Conservation (phyloP, 92 coral and sea anemone species). For the Nematostella vectensis region DNA sequence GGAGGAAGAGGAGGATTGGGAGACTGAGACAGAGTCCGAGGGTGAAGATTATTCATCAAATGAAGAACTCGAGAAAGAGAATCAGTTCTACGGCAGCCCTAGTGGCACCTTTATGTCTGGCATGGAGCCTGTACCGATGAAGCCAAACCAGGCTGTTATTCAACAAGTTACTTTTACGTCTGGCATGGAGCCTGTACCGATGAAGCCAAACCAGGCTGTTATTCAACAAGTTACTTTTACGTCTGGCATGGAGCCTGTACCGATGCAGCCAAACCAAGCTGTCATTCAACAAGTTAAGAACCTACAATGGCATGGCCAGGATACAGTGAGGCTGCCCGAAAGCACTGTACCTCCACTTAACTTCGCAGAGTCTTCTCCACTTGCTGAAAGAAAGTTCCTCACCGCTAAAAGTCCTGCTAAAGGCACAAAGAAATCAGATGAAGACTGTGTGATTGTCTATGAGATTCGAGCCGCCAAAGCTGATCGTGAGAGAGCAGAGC, state of each 20-base stretch:
- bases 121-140: constrained; percentile 7
- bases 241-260: constrained; percentile 9
- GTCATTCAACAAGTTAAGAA: not conserved
- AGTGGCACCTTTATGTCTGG: constrained; percentile 5
- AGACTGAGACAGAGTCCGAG: constrained; percentile 31
- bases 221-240: constrained; percentile 1
- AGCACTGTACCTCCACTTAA: constrained; percentile 10
- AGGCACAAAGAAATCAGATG: constrained; percentile 43
- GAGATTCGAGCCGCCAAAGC: constrained; percentile 55
- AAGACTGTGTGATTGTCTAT: constrained; percentile 62
- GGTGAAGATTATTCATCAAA: constrained; percentile 20
- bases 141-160: constrained; percentile 5
- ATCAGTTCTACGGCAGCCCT: not conserved
- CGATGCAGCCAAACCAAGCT: constrained; percentile 4
- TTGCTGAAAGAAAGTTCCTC: constrained; percentile 46
- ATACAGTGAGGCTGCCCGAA: constrained; percentile 18
- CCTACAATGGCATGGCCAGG: no score
- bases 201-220: constrained; percentile 4
- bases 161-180: constrained; percentile 2
- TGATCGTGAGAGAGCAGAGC: constrained; percentile 73
- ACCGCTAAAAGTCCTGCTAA: constrained; percentile 47
- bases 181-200: constrained; percentile 9
- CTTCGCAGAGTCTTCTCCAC: constrained; percentile 8
- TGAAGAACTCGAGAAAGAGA: constrained; percentile 20
- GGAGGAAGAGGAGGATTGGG: constrained; percentile 29